A percentile compares a stretch with the other conserved stretches of the same genome.
Conservation (phyloP, 2,888 invertebrate species). For the Baronia brevicornis region DNA sequence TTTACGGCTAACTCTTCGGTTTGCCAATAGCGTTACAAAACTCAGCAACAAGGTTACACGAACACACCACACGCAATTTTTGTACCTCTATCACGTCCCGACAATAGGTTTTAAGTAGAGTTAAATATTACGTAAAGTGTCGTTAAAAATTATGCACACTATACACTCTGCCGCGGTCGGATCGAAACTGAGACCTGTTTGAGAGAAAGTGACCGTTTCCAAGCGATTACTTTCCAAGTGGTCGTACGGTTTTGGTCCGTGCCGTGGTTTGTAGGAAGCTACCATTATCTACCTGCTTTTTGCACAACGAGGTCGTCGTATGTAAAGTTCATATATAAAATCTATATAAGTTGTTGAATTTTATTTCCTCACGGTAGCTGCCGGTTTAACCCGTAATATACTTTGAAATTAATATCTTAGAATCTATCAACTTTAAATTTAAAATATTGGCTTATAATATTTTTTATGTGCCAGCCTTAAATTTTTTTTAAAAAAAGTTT, state of each 20-base stretch:
- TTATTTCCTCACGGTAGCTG: no score
- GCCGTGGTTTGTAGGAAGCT: slow-evolving; percentile 32
- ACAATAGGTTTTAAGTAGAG: slow-evolving; percentile 17
- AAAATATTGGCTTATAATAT: no score
- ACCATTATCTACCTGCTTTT: slow-evolving; percentile 62
- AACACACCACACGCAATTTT: slow-evolving; percentile 14
- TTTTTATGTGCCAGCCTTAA: no score
- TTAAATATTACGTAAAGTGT: no score
- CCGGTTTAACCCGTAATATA: no score
- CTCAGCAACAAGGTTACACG: slow-evolving; percentile 25
- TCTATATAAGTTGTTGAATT: no score
- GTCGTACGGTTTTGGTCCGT: slow-evolving; percentile 40
- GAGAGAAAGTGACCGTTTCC: slow-evolving; percentile 67
- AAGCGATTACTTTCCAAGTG: slow-evolving; percentile 62
- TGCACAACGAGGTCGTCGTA: slow-evolving; percentile 57
- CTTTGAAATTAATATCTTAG: no score
- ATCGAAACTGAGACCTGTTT: slow-evolving; percentile 45
- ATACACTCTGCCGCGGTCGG: slow-evolving; percentile 33
- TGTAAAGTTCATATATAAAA: slow-evolving; percentile 46
- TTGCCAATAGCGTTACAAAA: slow-evolving; percentile 27
- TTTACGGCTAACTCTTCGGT: slow-evolving; percentile 19
- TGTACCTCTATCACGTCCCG: slow-evolving; percentile 15
- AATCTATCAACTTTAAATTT: no score
- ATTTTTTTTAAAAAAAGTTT: no score
- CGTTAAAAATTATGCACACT: no score